These are phyloP conservation scores for Cettia cetti DNA, from an alignment of 2,113 vertebrate genomes.

Conservation along the genomic window DNA sequence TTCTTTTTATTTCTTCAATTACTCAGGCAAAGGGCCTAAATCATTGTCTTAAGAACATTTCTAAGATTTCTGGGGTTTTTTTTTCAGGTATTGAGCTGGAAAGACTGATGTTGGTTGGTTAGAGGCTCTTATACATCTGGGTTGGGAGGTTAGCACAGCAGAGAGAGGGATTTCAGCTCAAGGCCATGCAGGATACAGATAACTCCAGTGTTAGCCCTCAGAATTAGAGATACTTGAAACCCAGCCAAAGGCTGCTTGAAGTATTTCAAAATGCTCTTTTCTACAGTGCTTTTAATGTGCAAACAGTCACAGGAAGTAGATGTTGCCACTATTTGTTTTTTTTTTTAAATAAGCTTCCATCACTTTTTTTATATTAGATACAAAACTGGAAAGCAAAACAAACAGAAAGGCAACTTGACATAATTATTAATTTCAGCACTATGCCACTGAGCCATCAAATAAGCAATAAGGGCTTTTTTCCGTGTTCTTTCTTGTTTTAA, in stretches of 20 bases:
- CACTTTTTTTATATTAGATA: neutral
- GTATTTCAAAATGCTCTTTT: neutral
- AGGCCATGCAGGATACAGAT: neutral
- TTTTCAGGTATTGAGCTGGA: neutral
- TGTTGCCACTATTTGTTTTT: neutral
- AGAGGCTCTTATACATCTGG: neutral
- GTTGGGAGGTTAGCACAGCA: neutral
- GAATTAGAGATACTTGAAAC: neutral
- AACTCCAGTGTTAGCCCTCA: neutral
- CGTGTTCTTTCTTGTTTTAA: neutral
- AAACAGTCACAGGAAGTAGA: neutral
- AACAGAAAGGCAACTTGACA: neutral
- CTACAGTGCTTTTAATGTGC: fast-evolving
- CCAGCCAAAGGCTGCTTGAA: neutral
- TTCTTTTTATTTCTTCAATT: neutral
- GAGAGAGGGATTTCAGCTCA: neutral
- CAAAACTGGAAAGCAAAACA: neutral
- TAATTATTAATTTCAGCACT: neutral
- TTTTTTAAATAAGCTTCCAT: neutral
- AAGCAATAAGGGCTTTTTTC: neutral
- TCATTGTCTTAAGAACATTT: neutral
- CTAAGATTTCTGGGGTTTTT: neutral
- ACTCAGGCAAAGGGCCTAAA: neutral
- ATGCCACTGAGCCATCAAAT: neutral
- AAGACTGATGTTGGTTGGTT: neutral